Base-by-base conservation (phyloP, 2,113 vertebrate species). In the Geococcyx californianus region DNA sequence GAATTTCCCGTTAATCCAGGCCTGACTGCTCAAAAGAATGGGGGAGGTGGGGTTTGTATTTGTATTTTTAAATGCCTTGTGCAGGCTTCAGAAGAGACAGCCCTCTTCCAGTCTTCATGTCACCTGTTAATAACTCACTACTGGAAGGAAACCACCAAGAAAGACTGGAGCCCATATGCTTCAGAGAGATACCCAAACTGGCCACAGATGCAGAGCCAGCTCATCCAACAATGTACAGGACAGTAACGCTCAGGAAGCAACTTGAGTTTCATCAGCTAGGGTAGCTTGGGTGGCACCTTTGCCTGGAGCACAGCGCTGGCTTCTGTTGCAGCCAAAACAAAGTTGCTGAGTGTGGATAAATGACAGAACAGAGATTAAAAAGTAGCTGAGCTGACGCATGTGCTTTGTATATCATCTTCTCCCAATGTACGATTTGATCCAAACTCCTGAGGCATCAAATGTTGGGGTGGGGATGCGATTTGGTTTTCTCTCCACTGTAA, bases 331-430 rank as follows among this genome's bases (percentile, higher is more conserved):
- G 92, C 95, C 91, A 92, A 85, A 93, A 93, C 92, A 94, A 97
- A 73, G 51, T 87, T 97, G 97, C 96, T 97, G 97, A 98, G 95
- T 80, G 40, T 19, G 76, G 89, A 83, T 10, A 75, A 97, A 95
- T 95, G 79, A 78, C 5, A 4, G 79, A 89, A 60, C n/a, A 84
- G 95, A 98, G 95, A 98, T 97, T 97, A 97, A 96, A 93, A 96
- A 89, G 94, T 62, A 96, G 91, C 96, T 94, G 93, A 95, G 81
- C 75, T 95, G 80, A 94, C 10, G 1, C 81, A 75, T n/a, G 73
- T 89, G 60, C 69, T 90, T 69, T 79, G 68, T 78, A 56, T 78
- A 58, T 95, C 83, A 24, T 51, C 68, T 81, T 84, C 83, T 75
- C 91, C 69, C 90, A 75, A 9, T 2, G 34, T 5, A 38, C 5